Conservation (phyloP, 2,888 invertebrate genomes). For the Clostera curtula region DNA sequence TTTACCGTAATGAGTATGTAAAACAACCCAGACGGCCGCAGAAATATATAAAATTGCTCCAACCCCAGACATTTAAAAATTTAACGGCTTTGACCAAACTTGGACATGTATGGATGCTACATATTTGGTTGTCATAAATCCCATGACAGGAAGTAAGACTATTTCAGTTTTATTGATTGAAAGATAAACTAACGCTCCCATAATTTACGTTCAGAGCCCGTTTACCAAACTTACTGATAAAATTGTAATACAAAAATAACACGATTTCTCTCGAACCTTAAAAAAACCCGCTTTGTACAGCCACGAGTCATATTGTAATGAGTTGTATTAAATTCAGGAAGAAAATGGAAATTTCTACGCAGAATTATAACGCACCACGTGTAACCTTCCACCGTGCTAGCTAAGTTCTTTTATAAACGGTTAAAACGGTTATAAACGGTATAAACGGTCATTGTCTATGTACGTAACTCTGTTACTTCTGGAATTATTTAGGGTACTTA, state of each 20-base stretch:
- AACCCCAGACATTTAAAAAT: constrained; percentile 12
- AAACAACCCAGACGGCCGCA: constrained; percentile 8
- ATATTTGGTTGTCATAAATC: constrained; percentile 31
- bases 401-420: background rate
- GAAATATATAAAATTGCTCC: constrained; percentile 13
- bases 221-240: constrained; percentile 26
- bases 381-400: constrained; percentile 9
- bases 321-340: constrained; percentile 8
- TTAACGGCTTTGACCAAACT: constrained; percentile 25
- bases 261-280: constrained; percentile 13
- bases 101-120: constrained; percentile 21
- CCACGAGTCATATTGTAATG: constrained; percentile 11
- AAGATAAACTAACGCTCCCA: constrained; percentile 32
- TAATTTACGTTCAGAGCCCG: constrained; percentile 28
- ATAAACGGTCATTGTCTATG: no score
- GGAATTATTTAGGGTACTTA: no score
- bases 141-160: constrained; percentile 36
- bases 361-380: constrained; percentile 13
- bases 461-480: no score
- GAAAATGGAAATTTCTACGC: constrained; percentile 12
- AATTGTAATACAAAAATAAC: constrained; percentile 21
- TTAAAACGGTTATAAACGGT: no score
- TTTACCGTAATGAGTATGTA: background rate
- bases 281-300: constrained; percentile 16
- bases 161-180: constrained; percentile 55